phyloP scores from a whole-genome alignment of 2,888 invertebrate genomes.

The Eilema griseolum region DNA sequence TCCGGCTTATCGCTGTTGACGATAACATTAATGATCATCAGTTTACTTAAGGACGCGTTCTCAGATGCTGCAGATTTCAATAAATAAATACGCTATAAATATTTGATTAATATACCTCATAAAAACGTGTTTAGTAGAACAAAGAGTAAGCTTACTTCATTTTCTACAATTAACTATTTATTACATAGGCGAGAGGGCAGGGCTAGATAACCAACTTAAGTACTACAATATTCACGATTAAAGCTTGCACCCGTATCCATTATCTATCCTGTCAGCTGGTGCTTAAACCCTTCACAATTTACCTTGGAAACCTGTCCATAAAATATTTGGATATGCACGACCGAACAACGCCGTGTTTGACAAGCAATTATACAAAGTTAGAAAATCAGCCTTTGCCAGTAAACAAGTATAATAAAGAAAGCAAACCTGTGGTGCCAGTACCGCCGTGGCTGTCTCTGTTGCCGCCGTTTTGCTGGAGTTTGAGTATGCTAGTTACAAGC shows the following conservation, averaged over 20 bases:
- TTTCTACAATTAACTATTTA: not conserved
- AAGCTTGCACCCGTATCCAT: slow-evolving; percentile 45
- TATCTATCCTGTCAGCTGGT: slow-evolving; percentile 55
- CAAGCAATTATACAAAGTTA: slow-evolving; percentile 49
- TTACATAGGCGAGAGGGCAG: not conserved
- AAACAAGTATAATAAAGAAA: slow-evolving; percentile 48
- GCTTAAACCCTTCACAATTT: slow-evolving; percentile 73
- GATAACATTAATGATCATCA: slow-evolving; percentile 46
- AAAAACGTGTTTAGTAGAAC: not conserved
- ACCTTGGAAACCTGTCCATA: slow-evolving; percentile 69
- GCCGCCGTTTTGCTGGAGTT: slow-evolving; percentile 81
- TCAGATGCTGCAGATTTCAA: not conserved
- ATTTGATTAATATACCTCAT: not conserved
- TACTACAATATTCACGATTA: slow-evolving; percentile 18
- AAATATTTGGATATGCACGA: slow-evolving; percentile 55
- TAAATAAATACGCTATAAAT: not conserved
- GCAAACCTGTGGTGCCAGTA: slow-evolving; percentile 80
- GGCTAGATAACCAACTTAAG: not conserved
- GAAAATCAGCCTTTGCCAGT: slow-evolving; percentile 42
- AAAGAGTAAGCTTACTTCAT: not conserved
- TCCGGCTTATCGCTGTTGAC: slow-evolving; percentile 44
- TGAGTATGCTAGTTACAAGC: slow-evolving; percentile 72
- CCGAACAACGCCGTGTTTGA: slow-evolving; percentile 39
- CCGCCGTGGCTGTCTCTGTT: slow-evolving; percentile 70
- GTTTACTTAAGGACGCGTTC: slow-evolving; percentile 28